These are phyloP conservation scores for Lamellibrachia luymesi DNA, from an alignment of 1,140 invertebrate genomes.

Conservation along the genomic window DNA sequence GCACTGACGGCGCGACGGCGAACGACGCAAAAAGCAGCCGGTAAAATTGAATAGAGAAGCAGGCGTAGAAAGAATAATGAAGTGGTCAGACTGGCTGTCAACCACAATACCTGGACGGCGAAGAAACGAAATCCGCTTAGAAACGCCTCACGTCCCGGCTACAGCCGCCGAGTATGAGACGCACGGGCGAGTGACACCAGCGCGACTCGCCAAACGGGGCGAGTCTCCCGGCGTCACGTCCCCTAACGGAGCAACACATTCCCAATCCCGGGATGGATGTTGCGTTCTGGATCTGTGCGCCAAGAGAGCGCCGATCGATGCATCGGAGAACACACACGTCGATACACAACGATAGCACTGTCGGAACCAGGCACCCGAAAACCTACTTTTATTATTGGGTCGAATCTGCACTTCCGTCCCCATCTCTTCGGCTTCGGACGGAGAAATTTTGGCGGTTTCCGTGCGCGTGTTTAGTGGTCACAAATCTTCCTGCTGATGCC, in stretches of 20 bases:
- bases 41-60: neutral
- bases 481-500: neutral
- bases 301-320: neutral
- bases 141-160: neutral
- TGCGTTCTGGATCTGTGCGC: neutral
- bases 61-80: neutral
- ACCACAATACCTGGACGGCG: neutral
- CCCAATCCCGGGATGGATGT: neutral
- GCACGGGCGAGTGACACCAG: no score
- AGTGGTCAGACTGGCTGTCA: neutral
- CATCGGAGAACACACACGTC: neutral
- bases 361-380: neutral
- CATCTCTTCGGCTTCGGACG: constrained; percentile 2
- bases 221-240: neutral
- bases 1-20: neutral
- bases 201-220: neutral
- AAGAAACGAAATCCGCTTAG: neutral
- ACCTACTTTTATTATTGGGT: neutral
- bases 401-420: neutral
- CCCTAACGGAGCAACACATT: neutral
- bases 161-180: neutral
- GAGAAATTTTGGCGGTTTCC: neutral
- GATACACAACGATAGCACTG: neutral
- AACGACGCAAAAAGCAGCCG: neutral
- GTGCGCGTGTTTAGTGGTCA: neutral